Conservation (phyloP, 2,888 invertebrate genomes). For the Drosophila setosimentum region DNA sequence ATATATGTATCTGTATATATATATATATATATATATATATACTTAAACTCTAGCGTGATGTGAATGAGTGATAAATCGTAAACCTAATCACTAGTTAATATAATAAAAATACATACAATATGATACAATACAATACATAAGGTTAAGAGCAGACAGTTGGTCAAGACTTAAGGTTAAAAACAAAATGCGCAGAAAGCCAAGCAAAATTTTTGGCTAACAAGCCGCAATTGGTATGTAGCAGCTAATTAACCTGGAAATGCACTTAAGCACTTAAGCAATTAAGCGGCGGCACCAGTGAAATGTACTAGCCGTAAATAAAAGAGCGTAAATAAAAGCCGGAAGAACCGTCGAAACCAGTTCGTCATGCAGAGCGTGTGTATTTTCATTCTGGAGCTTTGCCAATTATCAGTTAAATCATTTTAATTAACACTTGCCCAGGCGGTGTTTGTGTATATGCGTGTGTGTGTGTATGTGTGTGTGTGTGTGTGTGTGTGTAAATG, state of each 20-base stretch:
- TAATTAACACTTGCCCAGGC: constrained; percentile 77
- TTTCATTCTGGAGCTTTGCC: constrained; percentile 47
- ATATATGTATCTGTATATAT: background rate
- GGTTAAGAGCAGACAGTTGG: constrained; percentile 22
- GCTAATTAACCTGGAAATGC: constrained; percentile 78
- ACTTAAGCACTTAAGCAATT: constrained; percentile 76
- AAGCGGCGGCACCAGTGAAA: constrained; percentile 17
- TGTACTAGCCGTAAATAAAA: constrained; percentile 37
- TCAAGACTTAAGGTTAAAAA: constrained; percentile 48
- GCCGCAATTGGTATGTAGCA: constrained; percentile 29
- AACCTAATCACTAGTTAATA: constrained; percentile 27
- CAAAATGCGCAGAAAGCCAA: constrained; percentile 44
- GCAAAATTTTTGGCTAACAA: constrained; percentile 21
- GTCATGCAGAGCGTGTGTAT: constrained; percentile 40
- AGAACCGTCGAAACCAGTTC: constrained; percentile 40
- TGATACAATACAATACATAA: constrained; percentile 34
- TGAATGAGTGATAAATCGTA: constrained; percentile 27
- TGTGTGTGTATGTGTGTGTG: constrained; percentile 13
- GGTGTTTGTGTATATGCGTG: constrained; percentile 14
- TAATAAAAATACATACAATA: constrained; percentile 31
- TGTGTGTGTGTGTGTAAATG: constrained; percentile 34
- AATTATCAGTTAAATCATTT: constrained; percentile 79
- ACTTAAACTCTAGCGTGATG: constrained; percentile 46
- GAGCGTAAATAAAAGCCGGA: constrained; percentile 39
- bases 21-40: constrained; percentile 11